phyloP scores from a whole-genome alignment of 2,888 invertebrate species.

The Itoplectis maculator region DNA sequence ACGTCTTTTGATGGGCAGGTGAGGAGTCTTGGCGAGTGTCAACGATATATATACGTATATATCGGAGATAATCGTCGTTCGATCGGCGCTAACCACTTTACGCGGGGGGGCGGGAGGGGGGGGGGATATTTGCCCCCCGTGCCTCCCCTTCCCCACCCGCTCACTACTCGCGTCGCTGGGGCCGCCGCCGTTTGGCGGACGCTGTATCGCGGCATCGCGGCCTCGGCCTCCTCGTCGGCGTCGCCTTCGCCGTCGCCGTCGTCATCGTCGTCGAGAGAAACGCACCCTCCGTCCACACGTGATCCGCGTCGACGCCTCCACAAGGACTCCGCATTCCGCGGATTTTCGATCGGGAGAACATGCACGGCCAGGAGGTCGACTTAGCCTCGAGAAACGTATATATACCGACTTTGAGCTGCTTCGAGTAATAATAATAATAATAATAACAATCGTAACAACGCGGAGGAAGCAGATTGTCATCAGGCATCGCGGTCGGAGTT shows the following conservation, averaged over 20 bases:
- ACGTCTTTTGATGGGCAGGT: conserved; percentile 85
- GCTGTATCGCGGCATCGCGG: conserved; percentile 36
- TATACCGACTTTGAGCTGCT: background rate
- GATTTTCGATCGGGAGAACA: conserved; percentile 80
- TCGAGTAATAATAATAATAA: conserved; percentile 42
- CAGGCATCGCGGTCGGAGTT: background rate
- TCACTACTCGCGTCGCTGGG: background rate
- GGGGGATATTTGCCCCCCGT: conserved; percentile 1
- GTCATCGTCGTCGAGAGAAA: too few species aligned
- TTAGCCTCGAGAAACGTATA: background rate
- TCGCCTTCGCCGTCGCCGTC: conserved; percentile 49
- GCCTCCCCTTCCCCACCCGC: background rate
- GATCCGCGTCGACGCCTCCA: conserved; percentile 77
- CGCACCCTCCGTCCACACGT: conserved; percentile 61
- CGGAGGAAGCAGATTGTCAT: conserved; percentile 17
- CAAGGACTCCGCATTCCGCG: conserved; percentile 83
- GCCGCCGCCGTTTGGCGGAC: conserved; percentile 21
- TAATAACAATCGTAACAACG: conserved; percentile 38
- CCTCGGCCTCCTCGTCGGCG: conserved; percentile 54
- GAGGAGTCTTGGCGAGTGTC: conserved; percentile 85
- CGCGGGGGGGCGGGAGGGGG: too few species aligned
- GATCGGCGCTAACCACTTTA: conserved; percentile 43
- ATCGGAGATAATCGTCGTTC: conserved; percentile 40
- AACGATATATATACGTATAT: conserved; percentile 77
- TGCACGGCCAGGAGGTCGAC: conserved; percentile 59